Evolutionary conservation across 2,797 vertebrate species (phyloP), one percentile per base, ranked within the genome.

Genomic region (Sebastes trivittatus): DNA sequence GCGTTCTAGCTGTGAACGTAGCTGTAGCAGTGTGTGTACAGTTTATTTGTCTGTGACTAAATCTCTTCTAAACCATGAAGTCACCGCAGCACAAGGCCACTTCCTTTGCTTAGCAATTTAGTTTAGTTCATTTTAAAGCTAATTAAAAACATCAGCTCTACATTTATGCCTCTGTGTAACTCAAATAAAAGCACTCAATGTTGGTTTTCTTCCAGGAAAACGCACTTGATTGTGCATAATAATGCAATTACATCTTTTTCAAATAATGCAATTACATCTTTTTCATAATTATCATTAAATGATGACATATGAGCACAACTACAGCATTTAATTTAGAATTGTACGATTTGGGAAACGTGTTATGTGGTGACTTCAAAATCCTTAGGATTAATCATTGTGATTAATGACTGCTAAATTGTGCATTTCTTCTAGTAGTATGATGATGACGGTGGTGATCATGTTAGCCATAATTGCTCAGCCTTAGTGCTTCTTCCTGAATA

Each of bases 91-190:
- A 69, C 34, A 54, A 38, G 54, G 36, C 38, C 30, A 59, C 55
- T 55, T 81, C 22, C 49, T 68, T 63, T 49, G 29, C 55, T 38
- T 55, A 16, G 38, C 18, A 2, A 1, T 68, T 36, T 34, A 61
- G 62, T 72, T 78, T 71, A 66, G 10, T 72, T 72, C 7, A 74
- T 65, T 66, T 68, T 13, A 67, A 59, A 59, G 42, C 59, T 65
- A 73, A 73, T 73, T 60, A 58, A 69, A 81, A 79, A 68, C 63
- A 65, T 62, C 59, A 64, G 67, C 55, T 5, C 30, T 30, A 16
- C 59, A 55, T 61, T 46, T 46, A 13, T 63, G 9, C 30, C 5
- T 62, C 63, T 11, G 4, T 60, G 18, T 20, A 30, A n/a, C 55
- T 58, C 18, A 34, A 46, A 25, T 29, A 71, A 42, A 68, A 52